Evolutionary conservation across 2,113 vertebrate species (phyloP), one percentile per base, ranked within the genome.

Genomic region (Leuciscus idus): DNA sequence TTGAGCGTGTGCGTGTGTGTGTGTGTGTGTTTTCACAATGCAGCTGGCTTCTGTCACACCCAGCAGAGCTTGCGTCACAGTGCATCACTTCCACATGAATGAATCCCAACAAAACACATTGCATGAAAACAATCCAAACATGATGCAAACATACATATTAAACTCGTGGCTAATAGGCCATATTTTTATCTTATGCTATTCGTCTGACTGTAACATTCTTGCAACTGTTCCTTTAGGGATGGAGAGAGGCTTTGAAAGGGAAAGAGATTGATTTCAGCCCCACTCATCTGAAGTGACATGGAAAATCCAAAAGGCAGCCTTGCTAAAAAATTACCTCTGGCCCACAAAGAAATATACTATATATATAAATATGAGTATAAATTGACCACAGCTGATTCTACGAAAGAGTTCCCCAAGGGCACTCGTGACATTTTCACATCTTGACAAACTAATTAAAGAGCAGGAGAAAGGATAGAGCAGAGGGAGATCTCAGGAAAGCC

Each of bases 1-100:
- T 39, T 43, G 12, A 5, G 13, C 39, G 39, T 39, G 6, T 36
- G 4, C 5, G 33, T 4, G 33, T 4, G 33, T 4, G 33, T 36
- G 33, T 4, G 33, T 36, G 33, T 4, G 33, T 36, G 33, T 4
- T 46, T 87, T 93, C 87, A 91, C 91, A 90, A 92, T 88, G 91
- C 91, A 90, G 75, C 89, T 88, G 76, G 88, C 90, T 91, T 77
- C 85, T 52, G 78, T 17, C 87, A 89, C 92, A 91, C 92, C 91
- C 89, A 93, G 92, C 95, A 94, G 91, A 93, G 93, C 90, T 87
- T 91, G 61, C 94, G 90, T 92, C 93, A 92, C 91, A 91, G 90
- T 74, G 90, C 87, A 94, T 96, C 93, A 94, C 91, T 91, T 91
- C 87, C 93, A 92, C 94, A 92, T 86, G 74, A 84, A 82, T 80